A percentile compares a stretch with the other conserved stretches of the same genome.
phyloP scores from a whole-genome alignment of 2,113 vertebrate genomes.

The Rousettus leschenaultii region DNA sequence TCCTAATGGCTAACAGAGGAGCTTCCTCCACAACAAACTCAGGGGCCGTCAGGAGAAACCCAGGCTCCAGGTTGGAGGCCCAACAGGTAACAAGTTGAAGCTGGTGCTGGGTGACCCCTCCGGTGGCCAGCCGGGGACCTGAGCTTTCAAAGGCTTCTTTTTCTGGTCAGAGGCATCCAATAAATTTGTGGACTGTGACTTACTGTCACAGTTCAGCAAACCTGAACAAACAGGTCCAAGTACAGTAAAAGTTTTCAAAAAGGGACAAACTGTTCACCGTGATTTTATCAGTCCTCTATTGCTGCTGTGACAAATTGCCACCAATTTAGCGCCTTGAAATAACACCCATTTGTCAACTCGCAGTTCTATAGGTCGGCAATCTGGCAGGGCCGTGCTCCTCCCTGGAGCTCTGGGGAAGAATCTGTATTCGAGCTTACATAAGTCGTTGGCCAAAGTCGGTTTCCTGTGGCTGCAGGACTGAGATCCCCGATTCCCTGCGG shows the following conservation, averaged over 20 bases:
- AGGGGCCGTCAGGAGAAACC: background rate
- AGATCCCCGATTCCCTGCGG: background rate
- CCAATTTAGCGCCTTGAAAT: background rate
- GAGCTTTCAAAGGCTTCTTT: background rate
- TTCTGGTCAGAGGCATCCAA: background rate
- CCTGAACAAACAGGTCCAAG: background rate
- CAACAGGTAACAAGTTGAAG: background rate
- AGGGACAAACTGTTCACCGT: background rate
- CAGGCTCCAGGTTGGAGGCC: background rate
- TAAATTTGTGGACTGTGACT: background rate
- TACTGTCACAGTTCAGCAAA: background rate
- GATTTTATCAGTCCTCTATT: background rate
- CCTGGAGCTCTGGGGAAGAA: background rate
- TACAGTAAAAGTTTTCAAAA: background rate
- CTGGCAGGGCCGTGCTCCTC: background rate
- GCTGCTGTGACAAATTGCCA: background rate
- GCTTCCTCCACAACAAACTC: background rate
- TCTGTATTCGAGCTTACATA: no score
- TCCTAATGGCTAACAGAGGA: background rate
- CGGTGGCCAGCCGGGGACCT: accelerated
- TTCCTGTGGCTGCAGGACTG: background rate
- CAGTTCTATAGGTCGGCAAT: background rate
- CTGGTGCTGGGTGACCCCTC: background rate
- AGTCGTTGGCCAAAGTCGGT: background rate
- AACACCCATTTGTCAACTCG: background rate